Conservation (phyloP, 2,113 vertebrate species). For the Hippocampus comes region DNA sequence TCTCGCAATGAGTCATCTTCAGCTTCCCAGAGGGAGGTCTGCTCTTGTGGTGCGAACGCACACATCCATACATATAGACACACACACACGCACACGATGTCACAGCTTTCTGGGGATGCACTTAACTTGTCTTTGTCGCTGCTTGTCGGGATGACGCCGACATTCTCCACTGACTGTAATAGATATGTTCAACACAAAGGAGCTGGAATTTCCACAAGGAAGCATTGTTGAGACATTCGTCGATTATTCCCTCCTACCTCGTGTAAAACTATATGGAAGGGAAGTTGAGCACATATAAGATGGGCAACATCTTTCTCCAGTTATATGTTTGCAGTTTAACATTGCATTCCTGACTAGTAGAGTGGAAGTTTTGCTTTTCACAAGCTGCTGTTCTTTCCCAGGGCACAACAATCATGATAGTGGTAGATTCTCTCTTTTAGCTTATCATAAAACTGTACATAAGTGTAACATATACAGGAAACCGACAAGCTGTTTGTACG, state of each 20-base stretch:
- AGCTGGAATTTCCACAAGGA: not conserved
- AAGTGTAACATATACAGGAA: not conserved
- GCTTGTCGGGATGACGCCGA: slow-evolving; percentile 12
- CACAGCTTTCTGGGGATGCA: slow-evolving; percentile 44
- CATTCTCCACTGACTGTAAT: slow-evolving; percentile 26
- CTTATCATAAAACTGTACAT: not conserved
- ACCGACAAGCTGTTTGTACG: not conserved
- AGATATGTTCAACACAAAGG: not conserved
- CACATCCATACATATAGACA: not conserved
- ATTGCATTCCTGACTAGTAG: not conserved
- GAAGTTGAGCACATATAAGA: not conserved
- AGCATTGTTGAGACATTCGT: not conserved
- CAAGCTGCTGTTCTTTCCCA: not conserved
- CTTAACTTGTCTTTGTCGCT: slow-evolving; percentile 44
- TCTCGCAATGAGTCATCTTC: slow-evolving; percentile 59
- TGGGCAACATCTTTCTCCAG: not conserved
- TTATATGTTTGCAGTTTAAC: not conserved
- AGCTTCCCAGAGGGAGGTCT: slow-evolving; percentile 34
- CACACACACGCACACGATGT: slow-evolving; percentile 7
- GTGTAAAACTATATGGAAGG: not conserved
- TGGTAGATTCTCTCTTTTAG: not conserved
- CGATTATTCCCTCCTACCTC: not conserved
- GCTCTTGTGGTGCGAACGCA: slow-evolving; percentile 31
- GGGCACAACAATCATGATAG: not conserved
- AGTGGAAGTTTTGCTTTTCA: not conserved